Evolutionary conservation across 2,113 vertebrate species (phyloP), one percentile per base, ranked within the genome.

Genomic region (Mola mola): DNA sequence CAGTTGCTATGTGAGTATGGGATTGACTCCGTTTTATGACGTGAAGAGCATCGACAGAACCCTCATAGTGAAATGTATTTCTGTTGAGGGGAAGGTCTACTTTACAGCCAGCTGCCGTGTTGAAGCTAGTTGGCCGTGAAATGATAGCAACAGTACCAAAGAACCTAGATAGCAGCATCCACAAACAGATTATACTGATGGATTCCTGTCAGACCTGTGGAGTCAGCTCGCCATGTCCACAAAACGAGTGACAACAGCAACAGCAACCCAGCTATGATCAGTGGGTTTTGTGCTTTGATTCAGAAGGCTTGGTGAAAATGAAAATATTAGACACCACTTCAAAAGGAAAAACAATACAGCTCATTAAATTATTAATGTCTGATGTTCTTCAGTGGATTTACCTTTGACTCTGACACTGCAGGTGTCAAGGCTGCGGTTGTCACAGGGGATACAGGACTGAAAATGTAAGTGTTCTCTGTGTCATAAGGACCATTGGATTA

Each of bases 281-380:
- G 12, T 6, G 20, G 38, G 51, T 41, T n/a, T 53, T 34, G 66
- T 37, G 48, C 21, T 64, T 58, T 20, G 20, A 19, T 38, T 25
- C 44, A 6, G 21, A 5, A 33, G 53, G n/a, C 40, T 66, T 34
- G 0, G 33, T 40, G 11, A 31, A 28, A n/a, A 57, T 60, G n/a
- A 59, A 66, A 20, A 65, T 40, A 31, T 41, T 33, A 40, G 34
- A 62, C 37, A 6, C 4, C n/a, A 13, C 75, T 61, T 81, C 55
- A 81, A 79, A 77, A 61, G 61, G 25, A 37, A 25, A 51, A 77
- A 70, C 66, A 71, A 41, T 51, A 49, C 1, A 41, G 60, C 55
- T 52, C 6, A 2, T 10, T 86, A 58, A 89, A 89, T 88, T 84
- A 82, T 88, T 88, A 53, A 87, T 70, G 49, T 12, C 24, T 9